These are phyloP conservation scores for Pedionomus torquatus DNA, from an alignment of 2,113 vertebrate genomes.

Conservation along the genomic window DNA sequence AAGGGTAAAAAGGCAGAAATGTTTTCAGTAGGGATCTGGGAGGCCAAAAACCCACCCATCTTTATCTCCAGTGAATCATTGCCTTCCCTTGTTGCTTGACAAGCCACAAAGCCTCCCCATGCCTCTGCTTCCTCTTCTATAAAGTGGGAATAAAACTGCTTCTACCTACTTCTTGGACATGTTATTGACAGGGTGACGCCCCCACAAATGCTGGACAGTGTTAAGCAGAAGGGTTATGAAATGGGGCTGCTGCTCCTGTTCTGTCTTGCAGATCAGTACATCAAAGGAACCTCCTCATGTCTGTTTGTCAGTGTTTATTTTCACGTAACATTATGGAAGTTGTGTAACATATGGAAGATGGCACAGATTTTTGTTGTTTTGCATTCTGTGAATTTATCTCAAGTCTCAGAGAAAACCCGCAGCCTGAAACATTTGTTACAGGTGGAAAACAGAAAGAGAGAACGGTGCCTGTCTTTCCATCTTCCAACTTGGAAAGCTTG, in stretches of 20 bases:
- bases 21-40: background rate
- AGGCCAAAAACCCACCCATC: background rate
- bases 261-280: background rate
- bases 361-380: background rate
- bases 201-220: background rate
- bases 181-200: background rate
- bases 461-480: background rate
- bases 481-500: conserved; percentile 7
- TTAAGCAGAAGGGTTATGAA: background rate
- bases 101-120: background rate
- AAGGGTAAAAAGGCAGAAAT: background rate
- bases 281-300: background rate
- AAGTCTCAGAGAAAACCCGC: background rate
- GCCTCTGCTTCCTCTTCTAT: background rate
- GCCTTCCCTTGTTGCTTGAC: background rate
- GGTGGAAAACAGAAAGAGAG: conserved; percentile 19
- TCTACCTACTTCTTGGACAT: background rate
- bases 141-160: background rate
- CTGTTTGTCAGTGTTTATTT: background rate
- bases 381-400: conserved; percentile 2
- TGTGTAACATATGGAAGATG: conserved; percentile 14
- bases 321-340: conserved; percentile 16
- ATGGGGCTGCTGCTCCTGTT: background rate
- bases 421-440: background rate
- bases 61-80: background rate